A percentile compares a stretch with the other conserved stretches of the same genome.
Conservation (phyloP, 2,888 invertebrate genomes). For the Thumatha senex region DNA sequence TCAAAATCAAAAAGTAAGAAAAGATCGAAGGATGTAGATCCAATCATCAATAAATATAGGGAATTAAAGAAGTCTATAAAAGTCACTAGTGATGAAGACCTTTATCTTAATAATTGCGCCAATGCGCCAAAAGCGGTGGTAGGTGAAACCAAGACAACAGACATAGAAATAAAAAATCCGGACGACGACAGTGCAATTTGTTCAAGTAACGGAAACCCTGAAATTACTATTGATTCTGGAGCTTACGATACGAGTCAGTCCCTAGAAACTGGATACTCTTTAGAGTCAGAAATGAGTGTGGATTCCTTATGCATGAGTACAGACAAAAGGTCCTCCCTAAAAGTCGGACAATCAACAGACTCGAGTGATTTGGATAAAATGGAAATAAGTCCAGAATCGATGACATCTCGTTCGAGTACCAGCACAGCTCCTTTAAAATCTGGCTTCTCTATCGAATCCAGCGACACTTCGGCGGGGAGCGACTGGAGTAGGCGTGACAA, state of each 20-base stretch:
- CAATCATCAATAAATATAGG: slow-evolving; percentile 76
- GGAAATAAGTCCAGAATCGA: slow-evolving; percentile 80
- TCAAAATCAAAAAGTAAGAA: slow-evolving; percentile 80
- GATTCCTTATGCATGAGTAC: slow-evolving; percentile 82
- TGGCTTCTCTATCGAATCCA: slow-evolving; percentile 85
- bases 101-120: slow-evolving; percentile 76
- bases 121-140: slow-evolving; percentile 62
- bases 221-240: slow-evolving; percentile 78
- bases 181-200: slow-evolving; percentile 78
- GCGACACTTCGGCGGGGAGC: slow-evolving; percentile 85
- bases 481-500: slow-evolving; percentile 84
- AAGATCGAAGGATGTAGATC: slow-evolving; percentile 75
- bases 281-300: slow-evolving; percentile 83
- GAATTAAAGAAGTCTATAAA: slow-evolving; percentile 75
- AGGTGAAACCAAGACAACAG: slow-evolving; percentile 62
- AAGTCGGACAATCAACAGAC: slow-evolving; percentile 86
- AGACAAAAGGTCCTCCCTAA: slow-evolving; percentile 83
- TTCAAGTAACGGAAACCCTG: slow-evolving; percentile 77
- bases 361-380: slow-evolving; percentile 86
- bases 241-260: slow-evolving; percentile 78
- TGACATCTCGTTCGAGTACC: slow-evolving; percentile 77
- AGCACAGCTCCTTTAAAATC: slow-evolving; percentile 81
- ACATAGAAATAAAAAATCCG: slow-evolving; percentile 72
- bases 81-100: slow-evolving; percentile 73
- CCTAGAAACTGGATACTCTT: slow-evolving; percentile 77